A percentile compares a stretch with the other conserved stretches of the same genome.
phyloP scores from a whole-genome alignment of 2,888 invertebrate species.

The Dione vanillae region DNA sequence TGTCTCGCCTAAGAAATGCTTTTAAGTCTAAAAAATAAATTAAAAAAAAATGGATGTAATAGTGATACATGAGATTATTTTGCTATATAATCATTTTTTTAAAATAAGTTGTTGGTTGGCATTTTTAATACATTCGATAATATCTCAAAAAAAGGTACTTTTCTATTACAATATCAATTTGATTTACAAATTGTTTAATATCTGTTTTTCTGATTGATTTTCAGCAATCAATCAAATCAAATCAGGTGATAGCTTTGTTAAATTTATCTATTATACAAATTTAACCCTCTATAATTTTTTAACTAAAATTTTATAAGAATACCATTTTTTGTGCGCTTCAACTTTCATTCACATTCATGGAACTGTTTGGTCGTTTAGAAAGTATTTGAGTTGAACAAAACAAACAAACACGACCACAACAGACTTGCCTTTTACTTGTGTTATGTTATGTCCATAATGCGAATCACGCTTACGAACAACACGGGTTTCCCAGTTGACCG shows the following conservation, averaged over 20 bases:
- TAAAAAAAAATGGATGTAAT: neutral
- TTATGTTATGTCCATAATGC: constrained; percentile 30
- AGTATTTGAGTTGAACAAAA: constrained; percentile 42
- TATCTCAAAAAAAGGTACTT: too few species aligned
- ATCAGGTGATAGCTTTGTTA: neutral
- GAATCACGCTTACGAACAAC: constrained; percentile 21
- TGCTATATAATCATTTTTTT: too few species aligned
- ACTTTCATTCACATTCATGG: constrained; percentile 33
- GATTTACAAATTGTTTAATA: neutral
- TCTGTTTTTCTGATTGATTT: constrained; percentile 2
- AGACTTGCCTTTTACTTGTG: constrained; percentile 23
- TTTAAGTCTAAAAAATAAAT: neutral
- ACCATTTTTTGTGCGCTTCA: constrained; percentile 14
- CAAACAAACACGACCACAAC: constrained; percentile 43
- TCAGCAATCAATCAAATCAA: too few species aligned
- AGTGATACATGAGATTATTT: neutral
- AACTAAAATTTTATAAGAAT: neutral
- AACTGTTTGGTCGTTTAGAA: constrained; percentile 43
- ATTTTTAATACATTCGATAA: too few species aligned
- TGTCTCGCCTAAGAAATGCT: constrained; percentile 53
- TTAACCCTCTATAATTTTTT: too few species aligned
- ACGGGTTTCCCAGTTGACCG: constrained; percentile 23
- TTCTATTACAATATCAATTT: neutral
- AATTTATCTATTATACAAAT: too few species aligned
- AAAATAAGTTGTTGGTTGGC: too few species aligned